Evolutionary conservation across 2,113 vertebrate species (phyloP), one percentile per base, ranked within the genome.

Genomic region (Cebidichthys violaceus): DNA sequence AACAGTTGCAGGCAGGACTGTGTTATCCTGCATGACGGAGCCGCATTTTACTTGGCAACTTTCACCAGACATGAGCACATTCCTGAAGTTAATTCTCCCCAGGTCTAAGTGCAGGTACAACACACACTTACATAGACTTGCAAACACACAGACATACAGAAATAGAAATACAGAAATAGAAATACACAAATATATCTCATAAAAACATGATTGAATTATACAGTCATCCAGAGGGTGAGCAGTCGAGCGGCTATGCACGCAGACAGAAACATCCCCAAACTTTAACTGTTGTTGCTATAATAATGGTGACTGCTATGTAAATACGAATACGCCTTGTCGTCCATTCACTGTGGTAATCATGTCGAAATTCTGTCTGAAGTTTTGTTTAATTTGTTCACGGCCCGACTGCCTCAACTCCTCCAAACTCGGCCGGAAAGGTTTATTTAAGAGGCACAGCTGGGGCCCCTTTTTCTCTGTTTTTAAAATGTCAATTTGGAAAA

Each of bases 401-500:
- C 47, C 47, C 17, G 15, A 39, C 62, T 43, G 72, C 43, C 31
- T 24, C 71, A 54, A 52, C 47, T 68, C 45, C 35, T 85, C 29
- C 47, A 68, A 73, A 70, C 82, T 75, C 41, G 41, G 60, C 43
- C 7, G n/a, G 60, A 79, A 83, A 73, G 37, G 41, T 86, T 88
- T 79, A 52, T 88, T 90, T 86, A 81, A 82, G 68, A 85, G 79
- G 59, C 71, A 59, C 81, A 86, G 84, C 86, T 79, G 86, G 87
- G 80, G 74, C 79, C 37, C 75, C 52, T 77, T 79, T 72, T 78
- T 67, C 66, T 83, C 77, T 75, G 70, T 87, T 88, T 91, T 83
- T 86, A 88, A 89, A 85, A 81, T 76, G 86, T 88, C 72, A 90
- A 91, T 81, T 76, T 80, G 76, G 70, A 77, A 82, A 89, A 79